Conservation (phyloP, 2,797 vertebrate genomes). For the Oreochromis grahami region DNA sequence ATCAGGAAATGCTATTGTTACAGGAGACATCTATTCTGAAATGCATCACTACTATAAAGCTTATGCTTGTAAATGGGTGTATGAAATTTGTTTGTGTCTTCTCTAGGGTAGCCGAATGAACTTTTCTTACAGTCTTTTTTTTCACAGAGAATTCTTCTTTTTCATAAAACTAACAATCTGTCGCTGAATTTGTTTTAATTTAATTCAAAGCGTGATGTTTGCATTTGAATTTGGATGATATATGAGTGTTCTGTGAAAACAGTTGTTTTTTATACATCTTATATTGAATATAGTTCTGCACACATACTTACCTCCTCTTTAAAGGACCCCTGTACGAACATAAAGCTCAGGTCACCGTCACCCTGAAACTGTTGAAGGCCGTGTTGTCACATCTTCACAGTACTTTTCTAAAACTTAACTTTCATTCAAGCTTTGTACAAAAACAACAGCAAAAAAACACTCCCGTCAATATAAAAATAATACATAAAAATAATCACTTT, state of each 20-base stretch:
- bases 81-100: not conserved
- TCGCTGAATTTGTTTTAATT: not conserved
- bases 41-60: not conserved
- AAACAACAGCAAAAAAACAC: not conserved
- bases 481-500: slow-evolving; percentile 18
- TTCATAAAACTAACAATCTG: not conserved
- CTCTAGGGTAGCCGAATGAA: not conserved
- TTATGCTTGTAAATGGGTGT: not conserved
- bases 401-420: not conserved
- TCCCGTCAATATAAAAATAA: not conserved
- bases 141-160: not conserved
- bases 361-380: not conserved
- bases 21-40: not conserved
- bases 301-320: not conserved
- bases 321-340: not conserved
- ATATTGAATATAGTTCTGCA: not conserved
- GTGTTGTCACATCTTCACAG: not conserved
- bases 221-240: not conserved
- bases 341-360: not conserved
- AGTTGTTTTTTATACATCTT: not conserved
- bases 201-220: not conserved
- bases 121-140: not conserved
- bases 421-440: not conserved
- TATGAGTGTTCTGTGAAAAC: not conserved
- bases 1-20: not conserved